Base-by-base conservation (phyloP, 1,140 invertebrate genomes). In the Tetragonula clypearis region DNA sequence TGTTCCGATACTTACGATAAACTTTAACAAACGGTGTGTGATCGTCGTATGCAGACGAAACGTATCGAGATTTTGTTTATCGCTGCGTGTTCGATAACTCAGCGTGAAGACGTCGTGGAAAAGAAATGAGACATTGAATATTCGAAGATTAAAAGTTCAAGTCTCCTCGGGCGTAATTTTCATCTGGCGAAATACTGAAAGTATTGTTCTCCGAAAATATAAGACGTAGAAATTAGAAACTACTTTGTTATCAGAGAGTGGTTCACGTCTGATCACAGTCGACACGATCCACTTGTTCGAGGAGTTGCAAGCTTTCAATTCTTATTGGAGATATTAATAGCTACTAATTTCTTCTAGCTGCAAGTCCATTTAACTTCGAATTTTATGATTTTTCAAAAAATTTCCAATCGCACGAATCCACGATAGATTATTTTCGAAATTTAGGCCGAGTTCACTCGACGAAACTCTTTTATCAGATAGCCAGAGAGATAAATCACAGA, bases 1-100 rank as follows among this genome's bases (percentile, higher is more conserved):
- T 55, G 58, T 66, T 71, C 19, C 21, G 71, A 26, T 15, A 75
- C 72, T 60, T 73, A 60, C 75, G 58, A 55, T 26, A 75, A 75
- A 82, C 58, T 75, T 82, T 21, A 1, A n/a, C 58, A 4, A 26
- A 30, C 35, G 26, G 35, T 49, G 21, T 49, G 11, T 12, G 56
- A 62, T 23, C 3, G 68, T 12, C 55, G 26, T 21, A 55, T 17
- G 41, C 30, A 1, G 41, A 41, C 14, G 60, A 23, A 3, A 62
- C 23, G 23, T 14, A 9, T 23, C 2, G 60, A 62, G 14, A 62
- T 62, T 14, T 62, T 14, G 11, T 62, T 62, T 62, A 14, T 12
- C 3, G 3, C 23, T 62, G 5, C 60, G 0, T 23, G 23, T 14
- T n/a, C 60, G 60, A 62, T 23, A n/a, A 12, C 12, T 23, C 21